Base-by-base conservation (phyloP, 2,113 vertebrate species). In the Marcusenius ussheri region DNA sequence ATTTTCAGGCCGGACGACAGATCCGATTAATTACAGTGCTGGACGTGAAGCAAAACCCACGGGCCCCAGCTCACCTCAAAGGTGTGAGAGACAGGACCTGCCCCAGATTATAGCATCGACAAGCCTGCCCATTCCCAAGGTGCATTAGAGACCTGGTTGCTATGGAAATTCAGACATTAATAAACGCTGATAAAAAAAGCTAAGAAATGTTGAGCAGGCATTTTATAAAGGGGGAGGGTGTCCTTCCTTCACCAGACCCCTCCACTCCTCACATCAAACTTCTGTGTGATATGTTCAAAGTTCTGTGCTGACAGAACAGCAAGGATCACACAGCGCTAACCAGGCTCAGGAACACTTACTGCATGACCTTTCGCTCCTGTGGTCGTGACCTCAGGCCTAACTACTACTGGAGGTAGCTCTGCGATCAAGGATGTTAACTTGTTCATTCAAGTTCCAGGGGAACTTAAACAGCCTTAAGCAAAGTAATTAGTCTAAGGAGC, bases 81-180 rank as follows among this genome's bases (percentile, higher is more conserved):
- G 62, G n/a, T 31, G 62, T 27, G n/a, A 31, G 62, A 9, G 10
- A 70, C 10, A 11, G 27, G 62, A 27, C 62, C 74, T 39, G 45
- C 83, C 53, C 42, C 45, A 50, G 53, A 70, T 62, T 66, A 85
- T 66, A 50, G 39, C 74, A 47, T 70, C 3, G 62, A 66, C 35
- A n/a, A 46, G 53, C 35, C 15, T 66, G 56, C 56, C 83, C 53
- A 21, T 87, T 90, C 45, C 49, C 46, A 3, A 58, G 89, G 89
- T 24, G 46, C n/a, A 90, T 90, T 74, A 87, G 42, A 50, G 87
- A 21, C 21, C 45, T 39, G 83, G 39, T 27, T 31, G 42, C 58
- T 39, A 86, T 87, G 45, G 83, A 87, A 58, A 90, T 47, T 87
- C 53, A 19, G 89, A 24, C 45, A 90, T 90, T 70, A 90, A 70